phyloP scores from a whole-genome alignment of 2,888 invertebrate species.

The Archips crataeganus region DNA sequence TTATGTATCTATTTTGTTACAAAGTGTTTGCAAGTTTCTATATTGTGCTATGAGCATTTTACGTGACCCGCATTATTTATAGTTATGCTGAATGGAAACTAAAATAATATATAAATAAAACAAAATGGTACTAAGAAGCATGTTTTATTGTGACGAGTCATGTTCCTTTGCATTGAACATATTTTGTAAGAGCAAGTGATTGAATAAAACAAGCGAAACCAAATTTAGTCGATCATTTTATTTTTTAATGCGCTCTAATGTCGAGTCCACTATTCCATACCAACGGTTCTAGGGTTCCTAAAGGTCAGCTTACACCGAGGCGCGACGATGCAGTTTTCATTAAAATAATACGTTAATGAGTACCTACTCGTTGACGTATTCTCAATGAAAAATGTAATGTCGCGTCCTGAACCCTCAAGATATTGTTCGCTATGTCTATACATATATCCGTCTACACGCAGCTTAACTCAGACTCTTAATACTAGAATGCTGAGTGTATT shows the following conservation, averaged over 20 bases:
- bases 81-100: constrained; percentile 85
- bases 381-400: no score
- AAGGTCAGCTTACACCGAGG: no score
- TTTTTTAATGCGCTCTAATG: constrained; percentile 42
- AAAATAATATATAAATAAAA: constrained; percentile 85
- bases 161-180: constrained; percentile 87
- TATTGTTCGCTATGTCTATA: no score
- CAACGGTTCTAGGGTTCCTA: no score
- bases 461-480: no score
- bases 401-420: no score
- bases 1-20: constrained; percentile 86
- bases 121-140: constrained; percentile 86
- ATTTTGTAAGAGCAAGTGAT: constrained; percentile 86
- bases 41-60: constrained; percentile 86
- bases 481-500: no score
- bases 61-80: constrained; percentile 85
- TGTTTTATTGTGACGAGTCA: constrained; percentile 86
- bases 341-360: no score
- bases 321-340: no score
- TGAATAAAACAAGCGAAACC: constrained; percentile 86
- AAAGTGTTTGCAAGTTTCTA: constrained; percentile 86
- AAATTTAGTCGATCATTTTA: constrained; percentile 74
- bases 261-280: background rate
- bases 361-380: no score
- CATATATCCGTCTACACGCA: no score